Conservation (phyloP, 2,113 vertebrate genomes). For the Forbesichthys papilliferus region DNA sequence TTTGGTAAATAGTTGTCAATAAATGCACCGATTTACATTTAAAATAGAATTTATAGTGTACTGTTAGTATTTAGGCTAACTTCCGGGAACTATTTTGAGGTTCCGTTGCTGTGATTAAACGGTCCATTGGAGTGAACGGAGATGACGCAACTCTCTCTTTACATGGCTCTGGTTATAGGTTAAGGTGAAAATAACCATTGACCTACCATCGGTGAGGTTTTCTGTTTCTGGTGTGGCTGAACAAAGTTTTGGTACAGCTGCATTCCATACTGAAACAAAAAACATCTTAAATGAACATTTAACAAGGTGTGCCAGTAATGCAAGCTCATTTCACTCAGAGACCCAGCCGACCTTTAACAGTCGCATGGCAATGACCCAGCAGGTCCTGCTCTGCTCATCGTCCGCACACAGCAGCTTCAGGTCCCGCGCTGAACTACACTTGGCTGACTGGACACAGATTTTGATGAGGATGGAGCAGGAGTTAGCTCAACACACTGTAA, state of each 20-base stretch:
- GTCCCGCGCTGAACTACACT: slow-evolving; percentile 87
- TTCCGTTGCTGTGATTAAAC: too few relatives aligned
- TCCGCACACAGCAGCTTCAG: slow-evolving; percentile 96
- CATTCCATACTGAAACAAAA: slow-evolving; percentile 88
- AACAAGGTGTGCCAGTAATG: slow-evolving; percentile 3
- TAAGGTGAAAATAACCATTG: not conserved
- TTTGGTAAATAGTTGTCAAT: too few relatives aligned
- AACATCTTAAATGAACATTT: not conserved
- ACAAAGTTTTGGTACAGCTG: slow-evolving; percentile 96
- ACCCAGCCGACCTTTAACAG: slow-evolving; percentile 88
- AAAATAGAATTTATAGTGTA: too few relatives aligned
- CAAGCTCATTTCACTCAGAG: slow-evolving; percentile 34
- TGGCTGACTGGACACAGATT: slow-evolving; percentile 83
- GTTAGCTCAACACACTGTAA: slow-evolving; percentile 7
- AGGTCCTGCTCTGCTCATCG: slow-evolving; percentile 90
- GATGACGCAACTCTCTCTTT: too few relatives aligned
- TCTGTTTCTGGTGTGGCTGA: slow-evolving; percentile 89
- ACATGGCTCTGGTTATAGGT: too few relatives aligned
- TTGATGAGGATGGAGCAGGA: slow-evolving; percentile 23
- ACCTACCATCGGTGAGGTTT: slow-evolving; percentile 89
- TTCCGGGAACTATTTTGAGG: too few relatives aligned
- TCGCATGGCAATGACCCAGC: slow-evolving; percentile 96
- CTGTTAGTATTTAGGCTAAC: too few relatives aligned
- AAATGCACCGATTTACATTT: too few relatives aligned
- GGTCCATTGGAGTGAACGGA: too few relatives aligned